Conservation (phyloP, 2,797 vertebrate species). For the Hemibagrus guttatus region DNA sequence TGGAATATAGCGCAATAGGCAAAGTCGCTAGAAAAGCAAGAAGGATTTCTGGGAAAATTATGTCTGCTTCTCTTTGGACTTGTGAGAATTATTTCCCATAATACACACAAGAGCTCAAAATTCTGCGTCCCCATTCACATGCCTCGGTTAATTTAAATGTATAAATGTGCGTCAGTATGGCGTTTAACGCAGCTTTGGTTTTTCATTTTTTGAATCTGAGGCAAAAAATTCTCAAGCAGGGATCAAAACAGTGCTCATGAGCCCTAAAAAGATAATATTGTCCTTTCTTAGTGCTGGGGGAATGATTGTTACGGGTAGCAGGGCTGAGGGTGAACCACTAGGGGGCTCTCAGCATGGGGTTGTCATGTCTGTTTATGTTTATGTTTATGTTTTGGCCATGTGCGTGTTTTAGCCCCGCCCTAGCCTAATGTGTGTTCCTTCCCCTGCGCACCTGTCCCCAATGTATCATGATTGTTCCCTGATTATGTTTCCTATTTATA, state of each 20-base stretch:
- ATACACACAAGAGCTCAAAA: neutral
- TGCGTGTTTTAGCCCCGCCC: too few relatives aligned
- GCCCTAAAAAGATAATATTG: neutral
- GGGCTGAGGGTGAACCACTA: too few relatives aligned
- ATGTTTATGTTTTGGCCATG: too few relatives aligned
- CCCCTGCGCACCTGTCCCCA: too few relatives aligned
- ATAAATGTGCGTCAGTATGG: neutral
- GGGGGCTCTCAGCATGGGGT: too few relatives aligned
- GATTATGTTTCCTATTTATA: too few relatives aligned
- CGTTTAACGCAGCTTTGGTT: neutral
- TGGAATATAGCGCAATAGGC: neutral
- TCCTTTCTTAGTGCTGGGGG: neutral
- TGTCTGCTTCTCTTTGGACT: neutral
- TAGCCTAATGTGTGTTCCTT: too few relatives aligned
- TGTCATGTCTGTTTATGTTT: too few relatives aligned
- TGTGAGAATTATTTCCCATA: neutral
- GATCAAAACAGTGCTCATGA: neutral
- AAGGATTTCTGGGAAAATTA: conserved; percentile 14
- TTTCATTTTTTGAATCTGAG: neutral
- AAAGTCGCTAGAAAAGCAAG: neutral
- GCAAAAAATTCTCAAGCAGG: neutral
- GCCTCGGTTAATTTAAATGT: neutral
- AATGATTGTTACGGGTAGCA: too few relatives aligned
- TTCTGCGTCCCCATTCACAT: neutral
- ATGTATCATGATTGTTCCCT: too few relatives aligned